A percentile compares a stretch with the other conserved stretches of the same genome.
Evolutionary conservation across 1,140 invertebrate species (phyloP).

Genomic region (Tetragonula clypearis): DNA sequence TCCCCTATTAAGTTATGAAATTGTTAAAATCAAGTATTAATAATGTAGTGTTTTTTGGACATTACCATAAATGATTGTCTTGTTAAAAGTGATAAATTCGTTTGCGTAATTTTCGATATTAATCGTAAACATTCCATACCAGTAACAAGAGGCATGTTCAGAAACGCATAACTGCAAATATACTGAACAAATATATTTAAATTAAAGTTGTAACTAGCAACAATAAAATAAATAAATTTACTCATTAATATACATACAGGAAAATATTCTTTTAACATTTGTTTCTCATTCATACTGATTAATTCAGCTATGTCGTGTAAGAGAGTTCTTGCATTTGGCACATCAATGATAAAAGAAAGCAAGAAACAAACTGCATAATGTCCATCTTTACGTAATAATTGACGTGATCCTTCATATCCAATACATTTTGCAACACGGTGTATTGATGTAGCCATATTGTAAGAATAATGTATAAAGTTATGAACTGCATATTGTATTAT

Average conservation of each 20-base stretch:
- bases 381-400: slow-evolving; percentile 84
- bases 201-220: not conserved
- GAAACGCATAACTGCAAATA: slow-evolving; percentile 65
- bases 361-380: slow-evolving; percentile 84
- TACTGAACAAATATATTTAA: slow-evolving; percentile 55
- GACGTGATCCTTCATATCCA: slow-evolving; percentile 83
- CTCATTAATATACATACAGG: slow-evolving; percentile 50
- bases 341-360: slow-evolving; percentile 82
- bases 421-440: slow-evolving; percentile 83
- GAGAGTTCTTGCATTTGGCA: slow-evolving; percentile 81
- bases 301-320: slow-evolving; percentile 84
- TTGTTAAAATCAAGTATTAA: slow-evolving; percentile 16
- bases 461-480: slow-evolving; percentile 81
- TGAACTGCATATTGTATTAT: slow-evolving; percentile 84
- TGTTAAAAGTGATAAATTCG: slow-evolving; percentile 56
- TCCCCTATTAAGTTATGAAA: slow-evolving; percentile 75
- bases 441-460: slow-evolving; percentile 80
- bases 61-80: slow-evolving; percentile 68
- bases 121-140: slow-evolving; percentile 65
- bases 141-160: slow-evolving; percentile 56
- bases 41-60: slow-evolving; percentile 72
- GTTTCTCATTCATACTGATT: slow-evolving; percentile 81
- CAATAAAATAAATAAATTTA: slow-evolving; percentile 7
- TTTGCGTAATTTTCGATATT: slow-evolving; percentile 65
- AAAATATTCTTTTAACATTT: slow-evolving; percentile 69